Evolutionary conservation across 2,888 invertebrate species (phyloP).

Genomic region (Lasius platythorax): DNA sequence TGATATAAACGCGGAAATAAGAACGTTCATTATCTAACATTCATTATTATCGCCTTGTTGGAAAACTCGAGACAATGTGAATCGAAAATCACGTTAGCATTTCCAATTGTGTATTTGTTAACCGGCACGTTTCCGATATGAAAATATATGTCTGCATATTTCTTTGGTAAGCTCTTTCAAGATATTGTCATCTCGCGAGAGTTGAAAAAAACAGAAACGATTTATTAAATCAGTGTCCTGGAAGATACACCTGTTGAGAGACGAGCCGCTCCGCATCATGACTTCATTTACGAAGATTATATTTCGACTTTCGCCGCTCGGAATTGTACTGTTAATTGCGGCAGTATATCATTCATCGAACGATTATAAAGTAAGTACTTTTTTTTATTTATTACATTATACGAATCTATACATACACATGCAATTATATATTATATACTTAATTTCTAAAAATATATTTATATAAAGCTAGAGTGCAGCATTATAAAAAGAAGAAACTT

Average conservation of each 20-base stretch:
- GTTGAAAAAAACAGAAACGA: not conserved
- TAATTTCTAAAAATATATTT: not conserved
- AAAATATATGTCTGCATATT: slow-evolving; percentile 44
- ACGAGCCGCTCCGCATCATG: not conserved
- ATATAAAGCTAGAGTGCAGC: not conserved
- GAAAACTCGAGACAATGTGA: slow-evolving; percentile 17
- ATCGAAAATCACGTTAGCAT: not conserved
- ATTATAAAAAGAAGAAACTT: not conserved
- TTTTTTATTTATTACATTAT: not conserved
- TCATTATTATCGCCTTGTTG: slow-evolving; percentile 10
- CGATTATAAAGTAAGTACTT: slow-evolving; percentile 20
- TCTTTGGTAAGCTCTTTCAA: not conserved
- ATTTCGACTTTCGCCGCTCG: slow-evolving; percentile 1
- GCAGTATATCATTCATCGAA: not conserved
- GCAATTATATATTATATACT: not conserved
- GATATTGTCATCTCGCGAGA: not conserved
- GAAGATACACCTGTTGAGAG: not conserved
- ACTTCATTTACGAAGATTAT: slow-evolving; percentile 8
- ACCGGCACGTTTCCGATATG: slow-evolving; percentile 67
- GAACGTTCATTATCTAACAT: not conserved
- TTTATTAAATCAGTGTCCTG: slow-evolving; percentile 9
- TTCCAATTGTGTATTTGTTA: slow-evolving; percentile 41
- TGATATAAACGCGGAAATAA: slow-evolving; percentile 6
- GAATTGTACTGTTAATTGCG: not conserved
- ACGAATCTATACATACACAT: not conserved